These are phyloP conservation scores for Chironomus tepperi DNA, from an alignment of 1,140 invertebrate genomes.

Conservation along the genomic window DNA sequence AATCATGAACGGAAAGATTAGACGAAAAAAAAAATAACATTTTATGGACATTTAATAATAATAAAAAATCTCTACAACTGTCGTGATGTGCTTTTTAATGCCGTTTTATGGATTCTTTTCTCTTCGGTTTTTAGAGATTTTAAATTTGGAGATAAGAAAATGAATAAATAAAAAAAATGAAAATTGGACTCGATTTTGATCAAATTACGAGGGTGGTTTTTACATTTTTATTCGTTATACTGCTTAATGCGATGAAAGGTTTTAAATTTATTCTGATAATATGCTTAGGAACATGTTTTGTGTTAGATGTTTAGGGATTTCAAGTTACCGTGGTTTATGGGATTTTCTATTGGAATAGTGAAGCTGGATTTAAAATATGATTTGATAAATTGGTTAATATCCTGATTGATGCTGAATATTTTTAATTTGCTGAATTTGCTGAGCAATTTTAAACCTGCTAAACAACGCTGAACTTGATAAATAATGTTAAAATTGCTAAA, in stretches of 20 bases:
- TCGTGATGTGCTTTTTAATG: background rate
- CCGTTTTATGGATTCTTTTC: background rate
- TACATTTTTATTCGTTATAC: background rate
- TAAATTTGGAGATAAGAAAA: background rate
- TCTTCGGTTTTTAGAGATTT: background rate
- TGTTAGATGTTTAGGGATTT: background rate
- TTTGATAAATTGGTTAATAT: no score
- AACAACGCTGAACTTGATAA: no score
- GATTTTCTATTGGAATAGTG: no score
- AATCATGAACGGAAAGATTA: background rate
- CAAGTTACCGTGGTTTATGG: no score
- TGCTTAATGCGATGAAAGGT: background rate
- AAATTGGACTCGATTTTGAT: background rate
- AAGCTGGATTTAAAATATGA: no score
- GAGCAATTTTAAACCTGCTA: no score
- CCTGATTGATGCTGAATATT: no score
- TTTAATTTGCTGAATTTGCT: background rate
- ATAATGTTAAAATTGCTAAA: no score
- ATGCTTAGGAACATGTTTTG: background rate
- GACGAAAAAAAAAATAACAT: no score
- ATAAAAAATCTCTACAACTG: background rate
- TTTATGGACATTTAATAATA: no score
- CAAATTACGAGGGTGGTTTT: constrained; percentile 21
- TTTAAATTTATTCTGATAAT: background rate
- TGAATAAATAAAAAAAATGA: no score